Conservation (phyloP, 2,113 vertebrate genomes). For the Tychaedon coryphoeus region DNA sequence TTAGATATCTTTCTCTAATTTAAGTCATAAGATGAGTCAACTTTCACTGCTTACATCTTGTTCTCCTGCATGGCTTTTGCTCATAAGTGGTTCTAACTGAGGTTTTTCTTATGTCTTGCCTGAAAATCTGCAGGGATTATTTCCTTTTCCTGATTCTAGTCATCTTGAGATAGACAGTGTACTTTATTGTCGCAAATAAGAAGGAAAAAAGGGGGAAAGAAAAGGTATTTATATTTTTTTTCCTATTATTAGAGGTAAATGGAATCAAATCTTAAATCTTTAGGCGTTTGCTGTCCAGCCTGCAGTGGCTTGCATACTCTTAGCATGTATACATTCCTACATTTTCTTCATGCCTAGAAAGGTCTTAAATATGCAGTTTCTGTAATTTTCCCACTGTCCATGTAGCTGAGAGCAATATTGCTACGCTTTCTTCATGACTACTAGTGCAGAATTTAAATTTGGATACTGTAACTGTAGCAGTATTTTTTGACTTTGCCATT, state of each 20-base stretch:
- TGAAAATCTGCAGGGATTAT: background rate
- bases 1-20: background rate
- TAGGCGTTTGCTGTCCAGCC: background rate
- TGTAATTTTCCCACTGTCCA: background rate
- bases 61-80: background rate
- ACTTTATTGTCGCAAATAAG: background rate
- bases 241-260: background rate
- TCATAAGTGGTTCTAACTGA: background rate
- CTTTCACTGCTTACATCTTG: background rate
- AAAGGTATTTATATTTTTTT: background rate
- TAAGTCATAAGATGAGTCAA: background rate
- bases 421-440: background rate
- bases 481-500: background rate
- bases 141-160: background rate
- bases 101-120: background rate
- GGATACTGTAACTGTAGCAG: background rate
- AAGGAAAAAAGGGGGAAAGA: background rate
- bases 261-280: background rate
- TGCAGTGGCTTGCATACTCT: background rate
- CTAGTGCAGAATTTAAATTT: background rate
- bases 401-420: background rate
- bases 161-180: background rate
- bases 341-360: background rate
- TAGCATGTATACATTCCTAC: background rate
- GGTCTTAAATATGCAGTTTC: background rate